These are phyloP conservation scores for Meloidogyne chitwoodi DNA, from an alignment of 1,140 invertebrate genomes.

Conservation along the genomic window DNA sequence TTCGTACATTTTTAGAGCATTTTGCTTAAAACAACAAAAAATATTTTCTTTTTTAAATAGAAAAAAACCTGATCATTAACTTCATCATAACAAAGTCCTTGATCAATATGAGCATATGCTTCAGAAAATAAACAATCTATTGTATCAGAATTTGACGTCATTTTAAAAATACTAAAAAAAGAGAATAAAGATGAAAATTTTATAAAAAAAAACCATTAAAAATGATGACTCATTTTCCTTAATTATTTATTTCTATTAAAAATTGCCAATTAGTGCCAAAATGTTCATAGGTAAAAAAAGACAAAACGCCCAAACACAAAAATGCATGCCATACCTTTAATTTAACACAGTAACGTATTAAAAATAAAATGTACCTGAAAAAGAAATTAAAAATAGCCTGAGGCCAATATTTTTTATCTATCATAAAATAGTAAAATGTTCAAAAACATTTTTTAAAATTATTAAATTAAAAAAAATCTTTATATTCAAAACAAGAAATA, in stretches of 20 bases:
- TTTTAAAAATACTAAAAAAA: conserved; percentile 9
- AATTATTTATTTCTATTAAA: no score
- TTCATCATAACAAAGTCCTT: conserved; percentile 27
- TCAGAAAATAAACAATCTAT: conserved; percentile 24
- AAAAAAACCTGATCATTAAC: conserved; percentile 13
- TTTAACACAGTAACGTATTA: no score
- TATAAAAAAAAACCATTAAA: conserved; percentile 10
- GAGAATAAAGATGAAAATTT: not conserved
- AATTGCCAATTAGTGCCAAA: no score
- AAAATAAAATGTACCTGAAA: no score
- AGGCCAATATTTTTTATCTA: no score
- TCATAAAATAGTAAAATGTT: no score
- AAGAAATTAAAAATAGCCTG: no score
- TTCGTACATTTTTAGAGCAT: conserved; percentile 25
- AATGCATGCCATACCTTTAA: no score
- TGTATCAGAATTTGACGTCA: not conserved
- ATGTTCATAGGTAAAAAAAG: no score
- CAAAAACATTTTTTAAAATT: not conserved
- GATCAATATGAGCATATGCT: conserved; percentile 26
- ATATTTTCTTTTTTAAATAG: not conserved
- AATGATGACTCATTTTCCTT: no score
- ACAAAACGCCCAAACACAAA: no score
- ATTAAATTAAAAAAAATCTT: not conserved
- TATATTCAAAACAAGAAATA: no score
- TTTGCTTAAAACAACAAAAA: not conserved